Conservation (phyloP, 35 echinoderm and acorn worm species). For the Diadema setosum region DNA sequence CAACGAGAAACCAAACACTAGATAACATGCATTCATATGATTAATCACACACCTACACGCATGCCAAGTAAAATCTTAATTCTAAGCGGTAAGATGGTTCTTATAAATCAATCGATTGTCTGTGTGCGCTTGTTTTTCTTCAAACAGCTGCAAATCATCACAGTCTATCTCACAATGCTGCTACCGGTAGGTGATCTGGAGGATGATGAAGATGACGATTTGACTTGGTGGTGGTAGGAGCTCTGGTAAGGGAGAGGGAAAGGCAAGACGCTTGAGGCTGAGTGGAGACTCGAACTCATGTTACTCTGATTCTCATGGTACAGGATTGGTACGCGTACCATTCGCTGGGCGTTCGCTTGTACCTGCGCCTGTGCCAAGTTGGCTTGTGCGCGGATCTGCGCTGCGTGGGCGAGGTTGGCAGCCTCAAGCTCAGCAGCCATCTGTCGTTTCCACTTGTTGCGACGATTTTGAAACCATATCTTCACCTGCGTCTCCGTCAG, state of each 20-base stretch:
- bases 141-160: not conserved
- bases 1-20: too few relatives aligned
- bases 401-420: slow-evolving; percentile 89
- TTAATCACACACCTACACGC: too few relatives aligned
- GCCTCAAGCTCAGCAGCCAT: slow-evolving; percentile 95
- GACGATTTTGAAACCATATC: slow-evolving; percentile 98
- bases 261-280: not conserved
- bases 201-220: not conserved
- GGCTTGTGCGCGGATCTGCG: slow-evolving; percentile 60
- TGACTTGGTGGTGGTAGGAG: not conserved
- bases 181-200: not conserved
- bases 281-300: not conserved
- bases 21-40: too few relatives aligned
- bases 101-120: too few relatives aligned
- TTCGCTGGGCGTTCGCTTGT: slow-evolving; percentile 64
- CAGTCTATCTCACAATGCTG: not conserved
- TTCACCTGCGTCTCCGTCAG: slow-evolving; percentile 98
- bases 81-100: too few relatives aligned
- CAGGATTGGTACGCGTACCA: slow-evolving; percentile 93
- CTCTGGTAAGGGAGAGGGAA: not conserved
- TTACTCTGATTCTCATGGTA: slow-evolving; percentile 80
- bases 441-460: slow-evolving; percentile 98
- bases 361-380: slow-evolving; percentile 40
- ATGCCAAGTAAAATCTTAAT: too few relatives aligned
- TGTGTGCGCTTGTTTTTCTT: too few relatives aligned